phyloP scores from a whole-genome alignment of 1,140 invertebrate genomes.

The Drosophila dunni region DNA sequence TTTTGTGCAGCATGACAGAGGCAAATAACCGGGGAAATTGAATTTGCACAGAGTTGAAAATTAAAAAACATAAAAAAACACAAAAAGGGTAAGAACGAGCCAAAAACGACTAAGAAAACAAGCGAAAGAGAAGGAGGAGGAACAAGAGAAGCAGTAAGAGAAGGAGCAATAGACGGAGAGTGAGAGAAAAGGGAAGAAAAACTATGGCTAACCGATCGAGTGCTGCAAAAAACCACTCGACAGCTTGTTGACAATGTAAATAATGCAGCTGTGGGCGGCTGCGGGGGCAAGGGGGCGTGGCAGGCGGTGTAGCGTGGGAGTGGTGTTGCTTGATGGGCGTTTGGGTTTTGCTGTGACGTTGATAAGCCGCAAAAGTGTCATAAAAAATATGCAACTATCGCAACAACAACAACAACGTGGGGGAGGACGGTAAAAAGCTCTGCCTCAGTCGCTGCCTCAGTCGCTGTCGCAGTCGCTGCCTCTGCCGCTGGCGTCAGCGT shows the following conservation, averaged over 20 bases:
- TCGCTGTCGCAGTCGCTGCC: neutral
- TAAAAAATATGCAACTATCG: slow-evolving; percentile 79
- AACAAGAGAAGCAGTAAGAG: slow-evolving; percentile 3
- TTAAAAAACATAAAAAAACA: slow-evolving; percentile 28
- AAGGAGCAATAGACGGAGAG: too few species aligned
- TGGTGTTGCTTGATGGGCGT: slow-evolving; percentile 3
- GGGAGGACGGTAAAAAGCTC: slow-evolving; percentile 29
- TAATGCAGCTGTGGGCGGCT: slow-evolving; percentile 50
- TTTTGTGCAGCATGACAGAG: slow-evolving; percentile 14
- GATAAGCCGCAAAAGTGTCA: slow-evolving; percentile 81
- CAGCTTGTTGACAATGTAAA: slow-evolving; percentile 80
- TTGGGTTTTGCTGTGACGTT: slow-evolving; percentile 75
- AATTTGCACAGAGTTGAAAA: slow-evolving; percentile 44
- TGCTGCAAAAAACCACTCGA: slow-evolving; percentile 64
- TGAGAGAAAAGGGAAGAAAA: slow-evolving; percentile 40
- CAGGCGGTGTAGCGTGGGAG: too few species aligned
- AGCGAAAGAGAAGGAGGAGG: neutral
- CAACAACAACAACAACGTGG: slow-evolving; percentile 29
- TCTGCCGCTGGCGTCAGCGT: slow-evolving; percentile 59
- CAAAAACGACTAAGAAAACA: neutral
- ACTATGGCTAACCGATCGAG: slow-evolving; percentile 47
- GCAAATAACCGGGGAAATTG: slow-evolving; percentile 43
- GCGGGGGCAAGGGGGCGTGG: neutral
- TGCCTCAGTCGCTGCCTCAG: neutral
- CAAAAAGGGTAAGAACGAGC: slow-evolving; percentile 5